These are phyloP conservation scores for Setophaga petechia DNA, from an alignment of 2,113 vertebrate species.

Conservation along the genomic window DNA sequence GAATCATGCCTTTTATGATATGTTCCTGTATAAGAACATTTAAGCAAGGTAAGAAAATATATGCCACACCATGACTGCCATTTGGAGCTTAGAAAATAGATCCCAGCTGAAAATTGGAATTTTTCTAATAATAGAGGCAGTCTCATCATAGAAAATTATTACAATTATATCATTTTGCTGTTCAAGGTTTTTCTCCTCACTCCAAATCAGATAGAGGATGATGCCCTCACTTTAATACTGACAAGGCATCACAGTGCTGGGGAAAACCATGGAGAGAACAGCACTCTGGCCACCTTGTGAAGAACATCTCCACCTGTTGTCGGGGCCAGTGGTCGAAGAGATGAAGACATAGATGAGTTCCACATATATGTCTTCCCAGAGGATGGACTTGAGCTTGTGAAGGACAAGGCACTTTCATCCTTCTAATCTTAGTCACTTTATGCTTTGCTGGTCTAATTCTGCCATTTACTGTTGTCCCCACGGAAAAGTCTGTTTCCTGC, in stretches of 20 bases:
- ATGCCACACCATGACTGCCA: rapidly evolving
- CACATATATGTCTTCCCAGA: background rate
- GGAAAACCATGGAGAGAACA: background rate
- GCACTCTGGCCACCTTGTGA: background rate
- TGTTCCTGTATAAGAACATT: background rate
- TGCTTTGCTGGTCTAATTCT: background rate
- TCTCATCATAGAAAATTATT: background rate
- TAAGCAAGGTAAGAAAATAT: background rate
- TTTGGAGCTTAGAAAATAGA: background rate
- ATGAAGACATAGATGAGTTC: background rate
- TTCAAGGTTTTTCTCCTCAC: background rate
- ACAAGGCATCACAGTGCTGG: background rate
- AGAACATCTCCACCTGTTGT: background rate
- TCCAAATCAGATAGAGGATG: background rate
- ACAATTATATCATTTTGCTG: background rate
- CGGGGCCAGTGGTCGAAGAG: background rate
- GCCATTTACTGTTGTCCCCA: background rate
- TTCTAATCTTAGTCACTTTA: background rate
- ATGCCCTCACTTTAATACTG: background rate
- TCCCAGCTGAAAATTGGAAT: background rate
- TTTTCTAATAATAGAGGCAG: background rate
- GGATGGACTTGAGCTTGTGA: background rate
- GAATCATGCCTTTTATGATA: background rate
- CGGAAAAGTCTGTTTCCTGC: background rate
- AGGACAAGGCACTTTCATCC: background rate